Conservation (phyloP, 2,888 invertebrate genomes). For the Antheraea yamamai region DNA sequence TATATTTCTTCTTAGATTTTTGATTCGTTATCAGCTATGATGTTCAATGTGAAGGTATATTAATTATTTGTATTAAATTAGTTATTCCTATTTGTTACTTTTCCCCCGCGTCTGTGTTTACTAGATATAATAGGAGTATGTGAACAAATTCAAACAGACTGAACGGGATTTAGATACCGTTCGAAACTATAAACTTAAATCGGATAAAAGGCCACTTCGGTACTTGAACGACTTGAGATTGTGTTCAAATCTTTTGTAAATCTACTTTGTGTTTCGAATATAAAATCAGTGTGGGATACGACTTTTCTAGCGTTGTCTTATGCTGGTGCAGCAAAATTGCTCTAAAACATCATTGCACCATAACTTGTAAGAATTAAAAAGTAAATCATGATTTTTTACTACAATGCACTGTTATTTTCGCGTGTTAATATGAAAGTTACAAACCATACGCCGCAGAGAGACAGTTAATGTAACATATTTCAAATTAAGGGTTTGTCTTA, state of each 20-base stretch:
- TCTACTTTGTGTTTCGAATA: conserved; percentile 18
- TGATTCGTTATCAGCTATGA: background rate
- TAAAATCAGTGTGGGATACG: background rate
- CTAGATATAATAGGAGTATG: background rate
- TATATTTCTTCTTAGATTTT: background rate
- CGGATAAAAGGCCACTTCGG: conserved; percentile 33
- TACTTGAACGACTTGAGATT: conserved; percentile 26
- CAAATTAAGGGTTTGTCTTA: no score
- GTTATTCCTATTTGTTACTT: background rate
- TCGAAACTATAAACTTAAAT: conserved; percentile 38
- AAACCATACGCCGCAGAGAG: no score
- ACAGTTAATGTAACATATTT: no score
- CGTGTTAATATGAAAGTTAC: background rate
- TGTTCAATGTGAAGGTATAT: background rate
- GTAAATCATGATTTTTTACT: background rate
- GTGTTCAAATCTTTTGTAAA: conserved; percentile 23
- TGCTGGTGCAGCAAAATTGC: background rate
- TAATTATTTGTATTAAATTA: background rate
- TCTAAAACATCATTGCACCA: background rate
- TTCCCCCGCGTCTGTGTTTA: background rate
- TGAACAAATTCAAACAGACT: background rate
- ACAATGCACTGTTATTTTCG: background rate
- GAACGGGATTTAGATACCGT: conserved; percentile 11
- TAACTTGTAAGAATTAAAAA: background rate
- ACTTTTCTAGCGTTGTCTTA: background rate